Conservation (phyloP, 2,113 vertebrate species). For the Cygnus buccinator region DNA sequence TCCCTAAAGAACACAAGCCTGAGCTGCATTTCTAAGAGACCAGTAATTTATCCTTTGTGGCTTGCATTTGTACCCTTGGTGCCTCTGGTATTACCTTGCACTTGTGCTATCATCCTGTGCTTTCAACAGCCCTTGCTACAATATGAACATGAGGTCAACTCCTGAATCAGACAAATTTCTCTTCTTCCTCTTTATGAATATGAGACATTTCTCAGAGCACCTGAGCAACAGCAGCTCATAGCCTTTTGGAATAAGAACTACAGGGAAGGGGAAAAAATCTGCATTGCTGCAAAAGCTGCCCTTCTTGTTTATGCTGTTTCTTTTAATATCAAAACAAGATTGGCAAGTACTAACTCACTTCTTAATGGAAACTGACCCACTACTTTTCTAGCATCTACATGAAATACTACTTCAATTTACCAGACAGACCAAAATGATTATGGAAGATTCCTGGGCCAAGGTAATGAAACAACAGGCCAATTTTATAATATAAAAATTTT, state of each 20-base stretch:
- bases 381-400: neutral
- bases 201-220: neutral
- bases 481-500: neutral
- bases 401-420: neutral
- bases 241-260: neutral
- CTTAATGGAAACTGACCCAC: neutral
- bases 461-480: neutral
- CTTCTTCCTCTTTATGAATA: neutral
- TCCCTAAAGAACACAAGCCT: neutral
- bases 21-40: neutral
- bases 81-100: neutral
- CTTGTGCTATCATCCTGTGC: neutral
- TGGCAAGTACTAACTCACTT: neutral
- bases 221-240: neutral
- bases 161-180: neutral
- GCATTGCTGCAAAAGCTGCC: neutral
- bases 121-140: neutral
- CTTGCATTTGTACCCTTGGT: fast-evolving
- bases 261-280: neutral
- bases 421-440: neutral
- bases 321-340: neutral
- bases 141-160: neutral
- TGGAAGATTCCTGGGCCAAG: neutral
- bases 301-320: neutral
- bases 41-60: neutral